Base-by-base conservation (phyloP, 2,113 vertebrate species). In the Oreochromis spilurus region DNA sequence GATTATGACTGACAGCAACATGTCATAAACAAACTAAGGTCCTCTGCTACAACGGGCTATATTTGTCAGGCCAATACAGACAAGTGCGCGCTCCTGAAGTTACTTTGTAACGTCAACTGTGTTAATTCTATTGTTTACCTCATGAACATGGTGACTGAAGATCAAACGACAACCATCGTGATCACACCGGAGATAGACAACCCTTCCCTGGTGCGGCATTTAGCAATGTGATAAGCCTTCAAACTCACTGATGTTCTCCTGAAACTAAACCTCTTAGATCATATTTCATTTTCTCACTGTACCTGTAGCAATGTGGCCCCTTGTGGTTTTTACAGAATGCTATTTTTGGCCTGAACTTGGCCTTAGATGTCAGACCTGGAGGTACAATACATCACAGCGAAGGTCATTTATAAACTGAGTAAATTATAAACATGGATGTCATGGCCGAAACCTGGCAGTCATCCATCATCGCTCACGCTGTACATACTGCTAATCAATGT, bases 401-500 rank as follows among this genome's bases (percentile, higher is more conserved):
- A 90, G 91, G 91, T 89, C 90, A 86, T 86, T 90, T 91, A 67
- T 88, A 92, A 86, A 84, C 54, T 60, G 72, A 57, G 80, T 67
- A 86, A 90, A 94, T 91, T 94, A 95, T 91, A 93, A 94, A 93
- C 92, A 94, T 85, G 92, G 45, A 90, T 87, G 86, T 54, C 84
- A 48, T 26, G 62, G 82, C 31, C 78, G n/a, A 45, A 86, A 92
- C 84, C 62, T 88, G 88, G 88, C 90, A 67, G 72, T 79, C 86
- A 58, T 87, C 81, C 85, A 85, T 90, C 87, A 86, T 65, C 45
- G 31, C 87, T 89, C 84, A 87, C 83, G 80, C 87, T 87, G 52
- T 82, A 84, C 82, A 81, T 21, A 26, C 80, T 87, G 82, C 62
- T 89, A 53, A 93, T 94, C 93, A 87, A 89, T 83, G 94, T 89